A percentile compares a stretch with the other conserved stretches of the same genome.
Conservation (phyloP, 1,140 invertebrate species). For the Aphaenogaster floridana region DNA sequence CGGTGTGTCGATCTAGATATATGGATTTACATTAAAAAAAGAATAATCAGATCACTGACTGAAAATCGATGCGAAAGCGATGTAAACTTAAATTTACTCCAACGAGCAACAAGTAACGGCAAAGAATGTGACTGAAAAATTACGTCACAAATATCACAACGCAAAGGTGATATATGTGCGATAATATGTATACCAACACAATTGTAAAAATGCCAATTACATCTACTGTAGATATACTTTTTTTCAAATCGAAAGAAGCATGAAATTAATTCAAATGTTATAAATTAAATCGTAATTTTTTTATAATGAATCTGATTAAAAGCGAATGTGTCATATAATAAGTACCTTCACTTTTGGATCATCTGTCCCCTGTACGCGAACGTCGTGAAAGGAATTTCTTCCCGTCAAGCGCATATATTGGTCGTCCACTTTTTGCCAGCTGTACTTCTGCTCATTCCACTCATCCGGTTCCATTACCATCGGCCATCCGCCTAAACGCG, state of each 20-base stretch:
- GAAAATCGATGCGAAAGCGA: background rate
- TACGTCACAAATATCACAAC: background rate
- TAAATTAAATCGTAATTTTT: background rate
- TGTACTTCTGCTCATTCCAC: slow-evolving; percentile 65
- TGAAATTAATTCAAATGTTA: background rate
- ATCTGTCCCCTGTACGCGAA: background rate
- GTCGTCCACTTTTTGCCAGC: slow-evolving; percentile 76
- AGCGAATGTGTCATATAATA: background rate
- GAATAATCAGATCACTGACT: background rate
- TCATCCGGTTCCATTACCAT: slow-evolving; percentile 71
- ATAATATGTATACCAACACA: background rate
- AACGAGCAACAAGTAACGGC: background rate
- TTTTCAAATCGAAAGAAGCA: background rate
- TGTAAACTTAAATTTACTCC: background rate
- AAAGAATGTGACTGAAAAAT: background rate
- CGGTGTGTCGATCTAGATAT: slow-evolving; percentile 29
- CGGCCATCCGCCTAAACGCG: slow-evolving; percentile 76
- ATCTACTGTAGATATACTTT: background rate
- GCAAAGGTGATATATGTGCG: background rate
- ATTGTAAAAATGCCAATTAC: background rate
- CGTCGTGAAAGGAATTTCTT: slow-evolving; percentile 56
- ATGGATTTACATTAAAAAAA: background rate
- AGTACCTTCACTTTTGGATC: background rate
- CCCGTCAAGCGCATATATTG: slow-evolving; percentile 68
- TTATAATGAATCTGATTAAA: background rate